These are phyloP conservation scores for Periplaneta americana DNA, from an alignment of 1,140 invertebrate genomes.

Conservation along the genomic window DNA sequence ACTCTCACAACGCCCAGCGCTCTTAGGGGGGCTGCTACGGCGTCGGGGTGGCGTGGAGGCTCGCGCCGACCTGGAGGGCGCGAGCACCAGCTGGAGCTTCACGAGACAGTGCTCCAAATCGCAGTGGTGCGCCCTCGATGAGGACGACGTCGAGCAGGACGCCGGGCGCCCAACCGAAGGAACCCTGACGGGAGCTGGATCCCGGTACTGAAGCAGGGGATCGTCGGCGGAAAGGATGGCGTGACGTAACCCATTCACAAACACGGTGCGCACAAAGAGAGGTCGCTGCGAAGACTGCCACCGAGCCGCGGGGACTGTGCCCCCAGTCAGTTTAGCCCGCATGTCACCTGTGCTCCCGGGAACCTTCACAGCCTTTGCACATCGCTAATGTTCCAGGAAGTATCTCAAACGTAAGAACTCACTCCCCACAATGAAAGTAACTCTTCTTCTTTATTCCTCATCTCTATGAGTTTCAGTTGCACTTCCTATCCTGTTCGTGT, in stretches of 20 bases:
- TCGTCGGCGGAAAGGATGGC: slow-evolving; percentile 60
- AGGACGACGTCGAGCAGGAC: background rate
- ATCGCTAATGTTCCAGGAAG: too few species aligned
- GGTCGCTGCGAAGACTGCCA: slow-evolving; percentile 67
- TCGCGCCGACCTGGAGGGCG: background rate
- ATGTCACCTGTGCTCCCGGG: too few species aligned
- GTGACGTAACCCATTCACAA: slow-evolving; percentile 64
- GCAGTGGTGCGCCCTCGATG: slow-evolving; percentile 11
- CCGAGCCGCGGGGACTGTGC: slow-evolving; percentile 36
- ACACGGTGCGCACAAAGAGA: slow-evolving; percentile 61
- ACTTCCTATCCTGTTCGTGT: too few species aligned
- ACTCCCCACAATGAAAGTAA: too few species aligned
- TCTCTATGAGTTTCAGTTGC: too few species aligned
- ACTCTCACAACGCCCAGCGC: background rate
- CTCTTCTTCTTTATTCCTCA: too few species aligned
- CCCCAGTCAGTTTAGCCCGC: too few species aligned
- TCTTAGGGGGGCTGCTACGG: background rate
- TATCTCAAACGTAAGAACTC: too few species aligned
- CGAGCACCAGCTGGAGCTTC: slow-evolving; percentile 33
- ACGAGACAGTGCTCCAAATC: slow-evolving; percentile 33
- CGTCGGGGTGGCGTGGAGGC: background rate
- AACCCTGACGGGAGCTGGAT: background rate
- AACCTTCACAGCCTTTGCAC: too few species aligned
- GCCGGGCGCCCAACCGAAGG: background rate
- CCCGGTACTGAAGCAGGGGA: slow-evolving; percentile 33